Evolutionary conservation across 2,113 vertebrate genomes (phyloP).

Genomic region (Burhinus oedicnemus): DNA sequence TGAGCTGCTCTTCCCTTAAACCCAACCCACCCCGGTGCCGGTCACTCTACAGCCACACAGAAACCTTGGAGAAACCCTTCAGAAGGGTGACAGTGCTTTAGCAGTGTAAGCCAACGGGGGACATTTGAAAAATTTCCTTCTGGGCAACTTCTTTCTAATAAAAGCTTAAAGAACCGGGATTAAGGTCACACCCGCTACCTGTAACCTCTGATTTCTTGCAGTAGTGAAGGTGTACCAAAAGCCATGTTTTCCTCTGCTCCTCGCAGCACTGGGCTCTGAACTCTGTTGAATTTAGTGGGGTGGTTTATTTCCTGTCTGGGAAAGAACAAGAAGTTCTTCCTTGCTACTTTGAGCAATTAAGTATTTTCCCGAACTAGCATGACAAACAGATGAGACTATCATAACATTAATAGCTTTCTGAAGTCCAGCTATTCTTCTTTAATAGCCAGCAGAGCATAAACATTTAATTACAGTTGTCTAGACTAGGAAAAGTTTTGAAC

Average conservation of each 20-base stretch:
- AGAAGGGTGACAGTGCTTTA: fast-evolving
- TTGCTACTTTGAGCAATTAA: constrained; percentile 22
- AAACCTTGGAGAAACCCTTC: fast-evolving
- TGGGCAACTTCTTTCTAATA: background rate
- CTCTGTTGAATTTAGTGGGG: background rate
- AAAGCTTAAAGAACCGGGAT: background rate
- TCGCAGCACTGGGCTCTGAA: background rate
- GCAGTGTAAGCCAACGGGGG: fast-evolving
- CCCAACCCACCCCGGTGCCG: background rate
- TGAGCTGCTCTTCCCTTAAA: background rate
- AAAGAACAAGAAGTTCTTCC: constrained; percentile 65
- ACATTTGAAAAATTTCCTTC: background rate
- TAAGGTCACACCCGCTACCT: no score
- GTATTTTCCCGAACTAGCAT: constrained; percentile 7
- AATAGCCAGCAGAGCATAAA: constrained; percentile 27
- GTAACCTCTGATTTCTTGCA: background rate
- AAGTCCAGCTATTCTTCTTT: background rate
- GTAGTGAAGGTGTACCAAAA: background rate
- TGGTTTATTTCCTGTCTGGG: constrained; percentile 45
- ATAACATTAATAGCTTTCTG: background rate
- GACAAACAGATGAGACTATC: constrained; percentile 35
- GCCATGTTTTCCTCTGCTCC: background rate
- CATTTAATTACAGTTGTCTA: constrained; percentile 23
- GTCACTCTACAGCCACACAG: background rate
- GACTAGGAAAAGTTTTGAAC: background rate